Evolutionary conservation across 2,888 invertebrate genomes (phyloP).

Genomic region (Agrochola lota): DNA sequence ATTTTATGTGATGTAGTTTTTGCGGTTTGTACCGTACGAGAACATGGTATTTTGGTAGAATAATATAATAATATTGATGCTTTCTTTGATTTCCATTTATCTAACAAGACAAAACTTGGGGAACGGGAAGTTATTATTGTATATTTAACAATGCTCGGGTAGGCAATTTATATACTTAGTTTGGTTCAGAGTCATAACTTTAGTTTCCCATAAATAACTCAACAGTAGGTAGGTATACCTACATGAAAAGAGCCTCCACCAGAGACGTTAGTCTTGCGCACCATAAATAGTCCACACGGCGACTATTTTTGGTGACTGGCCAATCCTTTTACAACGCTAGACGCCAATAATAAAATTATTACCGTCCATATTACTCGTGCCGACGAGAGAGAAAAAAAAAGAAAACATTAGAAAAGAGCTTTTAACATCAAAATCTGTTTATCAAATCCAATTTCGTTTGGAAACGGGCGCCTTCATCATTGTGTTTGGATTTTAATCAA

Average conservation of each 20-base stretch:
- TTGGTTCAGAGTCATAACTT: conserved; percentile 1
- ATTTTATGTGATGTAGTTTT: conserved; percentile 41
- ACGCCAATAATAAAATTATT: background rate
- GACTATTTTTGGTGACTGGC: background rate
- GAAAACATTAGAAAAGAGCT: background rate
- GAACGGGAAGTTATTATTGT: conserved; percentile 11
- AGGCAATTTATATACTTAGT: background rate
- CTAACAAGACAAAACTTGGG: background rate
- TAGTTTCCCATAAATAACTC: background rate
- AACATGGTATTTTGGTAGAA: conserved; percentile 6
- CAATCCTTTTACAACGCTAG: background rate
- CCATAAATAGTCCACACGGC: background rate
- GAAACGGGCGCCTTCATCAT: conserved; percentile 35
- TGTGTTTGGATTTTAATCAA: conserved; percentile 52
- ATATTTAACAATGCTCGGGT: background rate
- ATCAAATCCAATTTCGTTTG: conserved; percentile 43
- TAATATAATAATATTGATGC: conserved; percentile 23
- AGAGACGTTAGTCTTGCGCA: background rate
- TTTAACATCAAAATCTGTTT: conserved; percentile 38
- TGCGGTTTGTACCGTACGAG: conserved; percentile 5
- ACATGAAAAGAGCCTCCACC: background rate
- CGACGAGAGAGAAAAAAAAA: conserved; percentile 3
- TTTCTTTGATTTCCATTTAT: conserved; percentile 18
- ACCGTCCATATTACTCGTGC: background rate
- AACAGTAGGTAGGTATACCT: background rate